Evolutionary conservation across 2,888 invertebrate species (phyloP).

Genomic region (Lasioglossum morio): DNA sequence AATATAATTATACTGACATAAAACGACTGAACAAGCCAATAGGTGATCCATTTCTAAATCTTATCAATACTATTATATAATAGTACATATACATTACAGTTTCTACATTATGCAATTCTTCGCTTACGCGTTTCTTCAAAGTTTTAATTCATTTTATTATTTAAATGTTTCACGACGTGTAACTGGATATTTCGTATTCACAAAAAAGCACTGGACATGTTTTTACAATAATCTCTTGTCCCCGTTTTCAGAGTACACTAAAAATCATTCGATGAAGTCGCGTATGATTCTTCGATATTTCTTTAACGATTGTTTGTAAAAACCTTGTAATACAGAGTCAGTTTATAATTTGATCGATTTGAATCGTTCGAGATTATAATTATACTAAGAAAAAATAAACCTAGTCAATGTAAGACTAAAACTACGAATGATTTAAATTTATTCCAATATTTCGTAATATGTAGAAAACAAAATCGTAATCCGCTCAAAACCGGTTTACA

Average conservation of each 20-base stretch:
- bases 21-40: slow-evolving; percentile 64
- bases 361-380: not conserved
- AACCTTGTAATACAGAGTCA: slow-evolving; percentile 64
- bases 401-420: not conserved
- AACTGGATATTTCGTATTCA: slow-evolving; percentile 65
- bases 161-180: slow-evolving; percentile 51
- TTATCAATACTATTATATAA: slow-evolving; percentile 60
- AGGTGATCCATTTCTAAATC: slow-evolving; percentile 60
- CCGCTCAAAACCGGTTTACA: slow-evolving; percentile 23
- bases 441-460: slow-evolving; percentile 8
- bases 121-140: slow-evolving; percentile 39
- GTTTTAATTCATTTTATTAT: slow-evolving; percentile 48
- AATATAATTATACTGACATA: slow-evolving; percentile 64
- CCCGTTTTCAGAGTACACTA: slow-evolving; percentile 57
- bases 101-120: slow-evolving; percentile 63
- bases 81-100: slow-evolving; percentile 60
- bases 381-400: not conserved
- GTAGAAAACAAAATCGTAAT: slow-evolving; percentile 32
- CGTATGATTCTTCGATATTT: slow-evolving; percentile 35
- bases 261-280: slow-evolving; percentile 52
- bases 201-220: slow-evolving; percentile 71
- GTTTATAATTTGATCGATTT: not conserved
- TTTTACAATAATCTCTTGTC: slow-evolving; percentile 70
- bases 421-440: slow-evolving; percentile 21
- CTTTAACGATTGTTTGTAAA: slow-evolving; percentile 49